Base-by-base conservation (phyloP, 2,888 invertebrate species). In the Pharmacophagus antenor region DNA sequence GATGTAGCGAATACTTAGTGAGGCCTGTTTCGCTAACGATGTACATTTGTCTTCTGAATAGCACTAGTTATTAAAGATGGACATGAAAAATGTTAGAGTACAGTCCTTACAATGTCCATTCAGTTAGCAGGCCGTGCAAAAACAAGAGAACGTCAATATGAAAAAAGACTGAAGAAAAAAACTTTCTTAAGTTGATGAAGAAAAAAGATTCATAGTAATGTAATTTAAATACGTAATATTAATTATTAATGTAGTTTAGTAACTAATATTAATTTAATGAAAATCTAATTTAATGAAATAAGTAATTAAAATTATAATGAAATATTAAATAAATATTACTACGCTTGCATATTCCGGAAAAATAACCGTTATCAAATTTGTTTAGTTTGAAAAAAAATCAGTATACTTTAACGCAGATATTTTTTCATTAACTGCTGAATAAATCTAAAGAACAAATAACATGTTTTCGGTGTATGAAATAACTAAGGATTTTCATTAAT, bases 401-500 rank as follows among this genome's bases (percentile, higher is more conserved):
- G 15, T 31, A 31, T 3, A 31, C 31, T 31, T 31, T 12, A 31
- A 31, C 10, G 10, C 31, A 31, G 15, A 31, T 31, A 31, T 12
- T 12, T 31, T 10, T 31, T 31, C 10, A 31, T 15, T 31, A 15
- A 31, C 31, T 10, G 31, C 31, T 31, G 31, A 31, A 31, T 31
- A 12, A 42, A 2, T 18, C 46, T 20, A 6, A 46, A 20, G 48
- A 17, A 41, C 37, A 2, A 23, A 23, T 15, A 48, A 52, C 44
- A 51, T 56, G 41, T 23, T 51, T 56, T 52, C 20, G 56, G 7
- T 27, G 23, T 47, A 52, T 44, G 47, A 31, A 31, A 31, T 20
- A 60, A 42, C 54, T 49, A 48, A 20, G 27, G 49, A 42, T 65
- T 68, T 63, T 64, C 67, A 67, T 69, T 67, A 68, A 72, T 71